Percentiles rank a stretch among this genome's conserved stretches.
Conservation (phyloP, 2,888 invertebrate genomes). For the Nemurella pictetii region DNA sequence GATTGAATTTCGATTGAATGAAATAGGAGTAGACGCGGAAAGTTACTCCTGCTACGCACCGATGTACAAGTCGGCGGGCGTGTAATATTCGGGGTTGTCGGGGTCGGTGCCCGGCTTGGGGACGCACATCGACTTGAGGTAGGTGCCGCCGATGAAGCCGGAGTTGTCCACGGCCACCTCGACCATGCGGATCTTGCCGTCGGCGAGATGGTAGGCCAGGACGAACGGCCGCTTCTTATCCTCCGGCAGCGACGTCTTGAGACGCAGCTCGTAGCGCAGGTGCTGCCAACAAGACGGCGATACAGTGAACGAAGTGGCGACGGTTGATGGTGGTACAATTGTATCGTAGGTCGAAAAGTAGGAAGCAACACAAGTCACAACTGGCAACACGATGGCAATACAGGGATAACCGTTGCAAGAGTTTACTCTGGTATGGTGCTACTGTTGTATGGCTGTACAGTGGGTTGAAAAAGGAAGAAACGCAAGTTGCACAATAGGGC, state of each 20-base stretch:
- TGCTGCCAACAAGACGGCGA: slow-evolving; percentile 54
- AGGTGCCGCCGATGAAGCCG: slow-evolving; percentile 76
- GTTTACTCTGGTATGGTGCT: too few relatives aligned
- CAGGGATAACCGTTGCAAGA: too few relatives aligned
- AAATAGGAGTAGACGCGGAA: neutral
- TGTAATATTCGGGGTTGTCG: slow-evolving; percentile 74
- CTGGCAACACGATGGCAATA: too few relatives aligned
- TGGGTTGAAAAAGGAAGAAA: too few relatives aligned
- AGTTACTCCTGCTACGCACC: slow-evolving; percentile 61
- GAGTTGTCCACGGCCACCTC: slow-evolving; percentile 75
- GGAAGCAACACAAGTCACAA: too few relatives aligned
- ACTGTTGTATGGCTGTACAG: too few relatives aligned
- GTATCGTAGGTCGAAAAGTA: too few relatives aligned
- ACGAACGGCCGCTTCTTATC: slow-evolving; percentile 76
- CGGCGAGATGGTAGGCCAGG: slow-evolving; percentile 72
- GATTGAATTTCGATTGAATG: too few relatives aligned
- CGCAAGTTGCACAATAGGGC: too few relatives aligned
- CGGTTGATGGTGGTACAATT: too few relatives aligned
- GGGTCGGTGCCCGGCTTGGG: slow-evolving; percentile 70
- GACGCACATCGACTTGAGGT: slow-evolving; percentile 67
- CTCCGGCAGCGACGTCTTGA: slow-evolving; percentile 79
- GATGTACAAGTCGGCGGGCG: slow-evolving; percentile 77
- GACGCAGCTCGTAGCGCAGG: slow-evolving; percentile 72
- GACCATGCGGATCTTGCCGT: slow-evolving; percentile 73
- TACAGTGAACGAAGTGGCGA: too few relatives aligned